Percentiles rank a stretch among this genome's conserved stretches.
phyloP scores from a whole-genome alignment of 2,888 invertebrate genomes.

The Macrophya alboannulata region DNA sequence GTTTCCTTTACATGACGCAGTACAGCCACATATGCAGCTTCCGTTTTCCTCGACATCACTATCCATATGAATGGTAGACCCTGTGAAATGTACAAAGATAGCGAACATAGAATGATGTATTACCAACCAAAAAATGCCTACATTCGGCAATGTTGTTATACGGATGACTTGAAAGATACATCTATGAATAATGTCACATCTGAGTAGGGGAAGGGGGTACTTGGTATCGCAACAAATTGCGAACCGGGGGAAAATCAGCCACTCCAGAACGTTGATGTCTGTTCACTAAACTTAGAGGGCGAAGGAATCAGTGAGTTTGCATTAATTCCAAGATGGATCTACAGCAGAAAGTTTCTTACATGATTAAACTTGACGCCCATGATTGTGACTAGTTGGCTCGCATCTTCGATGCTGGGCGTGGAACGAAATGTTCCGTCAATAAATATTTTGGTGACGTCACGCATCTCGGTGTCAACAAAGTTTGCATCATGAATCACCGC shows the following conservation, averaged over 20 bases:
- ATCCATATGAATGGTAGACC: slow-evolving; percentile 46
- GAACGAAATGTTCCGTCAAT: slow-evolving; percentile 52
- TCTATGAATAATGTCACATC: too few species aligned
- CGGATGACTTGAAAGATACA: too few species aligned
- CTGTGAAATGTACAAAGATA: slow-evolving; percentile 7
- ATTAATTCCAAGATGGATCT: not conserved
- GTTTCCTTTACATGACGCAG: not conserved
- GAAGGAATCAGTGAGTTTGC: too few species aligned
- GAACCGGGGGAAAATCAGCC: too few species aligned
- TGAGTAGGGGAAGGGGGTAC: too few species aligned
- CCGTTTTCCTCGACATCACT: slow-evolving; percentile 49
- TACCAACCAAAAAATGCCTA: not conserved
- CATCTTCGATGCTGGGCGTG: slow-evolving; percentile 36
- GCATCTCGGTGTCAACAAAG: slow-evolving; percentile 41
- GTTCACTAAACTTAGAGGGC: not conserved
- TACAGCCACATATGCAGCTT: slow-evolving; percentile 43
- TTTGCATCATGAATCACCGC: slow-evolving; percentile 39
- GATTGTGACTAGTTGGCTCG: slow-evolving; percentile 48
- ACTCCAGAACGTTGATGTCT: too few species aligned
- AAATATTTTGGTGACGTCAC: slow-evolving; percentile 25
- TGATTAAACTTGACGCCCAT: slow-evolving; percentile 54
- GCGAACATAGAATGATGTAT: not conserved
- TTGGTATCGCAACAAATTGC: too few species aligned
- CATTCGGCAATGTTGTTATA: too few species aligned
- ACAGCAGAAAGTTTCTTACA: slow-evolving; percentile 33